phyloP scores from a whole-genome alignment of 2,888 invertebrate species.

The Athetis lepigone region DNA sequence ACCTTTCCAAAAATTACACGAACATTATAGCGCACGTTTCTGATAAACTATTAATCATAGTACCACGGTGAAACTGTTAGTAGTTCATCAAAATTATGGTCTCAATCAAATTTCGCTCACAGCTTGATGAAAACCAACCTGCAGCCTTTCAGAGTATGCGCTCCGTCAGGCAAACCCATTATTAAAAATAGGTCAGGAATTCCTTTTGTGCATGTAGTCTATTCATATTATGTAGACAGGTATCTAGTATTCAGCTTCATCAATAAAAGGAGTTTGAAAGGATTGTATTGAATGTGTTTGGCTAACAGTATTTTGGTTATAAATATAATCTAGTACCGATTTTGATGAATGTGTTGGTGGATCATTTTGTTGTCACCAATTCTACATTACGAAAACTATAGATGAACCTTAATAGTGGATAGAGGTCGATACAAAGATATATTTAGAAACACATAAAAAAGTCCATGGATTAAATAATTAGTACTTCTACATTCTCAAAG shows the following conservation, averaged over 20 bases:
- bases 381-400: too few relatives aligned
- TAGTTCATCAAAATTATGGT: constrained; percentile 7
- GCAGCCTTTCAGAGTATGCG: constrained; percentile 31
- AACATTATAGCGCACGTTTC: background rate
- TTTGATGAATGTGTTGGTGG: too few relatives aligned
- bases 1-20: background rate
- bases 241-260: constrained; percentile 20
- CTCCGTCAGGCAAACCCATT: constrained; percentile 40
- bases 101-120: constrained; percentile 20
- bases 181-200: constrained; percentile 44
- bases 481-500: too few relatives aligned
- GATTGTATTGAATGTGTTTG: too few relatives aligned
- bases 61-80: background rate
- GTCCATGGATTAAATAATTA: too few relatives aligned
- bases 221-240: constrained; percentile 25
- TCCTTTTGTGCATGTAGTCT: constrained; percentile 34
- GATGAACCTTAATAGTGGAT: too few relatives aligned
- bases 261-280: constrained; percentile 2
- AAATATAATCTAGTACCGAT: too few relatives aligned
- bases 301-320: too few relatives aligned
- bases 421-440: too few relatives aligned
- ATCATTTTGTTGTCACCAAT: too few relatives aligned
- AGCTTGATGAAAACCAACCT: constrained; percentile 18
- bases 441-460: too few relatives aligned
- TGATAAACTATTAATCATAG: background rate